These are phyloP conservation scores for Glossophaga mutica DNA, from an alignment of 2,797 vertebrate species.

Conservation along the genomic window DNA sequence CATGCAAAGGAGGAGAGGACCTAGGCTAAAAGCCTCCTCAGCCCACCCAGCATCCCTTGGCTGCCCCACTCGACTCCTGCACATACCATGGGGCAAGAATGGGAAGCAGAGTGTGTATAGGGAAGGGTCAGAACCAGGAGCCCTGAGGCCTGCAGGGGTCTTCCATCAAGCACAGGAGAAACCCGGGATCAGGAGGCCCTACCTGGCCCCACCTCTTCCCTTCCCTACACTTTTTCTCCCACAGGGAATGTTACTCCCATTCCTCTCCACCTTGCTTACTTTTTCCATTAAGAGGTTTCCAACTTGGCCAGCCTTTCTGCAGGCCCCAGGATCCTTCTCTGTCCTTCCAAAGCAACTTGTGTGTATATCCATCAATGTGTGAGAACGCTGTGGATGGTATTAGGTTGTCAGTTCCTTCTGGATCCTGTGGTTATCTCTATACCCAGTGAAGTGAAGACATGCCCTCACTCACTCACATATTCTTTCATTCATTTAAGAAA, in stretches of 20 bases:
- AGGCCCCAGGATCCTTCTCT: background rate
- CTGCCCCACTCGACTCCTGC: background rate
- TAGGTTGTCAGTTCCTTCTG: background rate
- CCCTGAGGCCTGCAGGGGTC: background rate
- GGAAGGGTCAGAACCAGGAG: background rate
- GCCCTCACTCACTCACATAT: background rate
- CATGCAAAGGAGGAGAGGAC: too few relatives aligned
- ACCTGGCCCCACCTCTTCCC: background rate
- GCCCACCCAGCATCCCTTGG: background rate
- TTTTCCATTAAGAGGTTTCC: background rate
- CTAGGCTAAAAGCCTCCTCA: background rate
- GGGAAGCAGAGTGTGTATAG: background rate
- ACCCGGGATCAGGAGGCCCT: background rate
- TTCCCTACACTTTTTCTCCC: background rate
- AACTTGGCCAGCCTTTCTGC: background rate
- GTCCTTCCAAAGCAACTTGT: background rate
- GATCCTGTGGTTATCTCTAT: background rate
- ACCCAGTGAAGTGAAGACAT: too few relatives aligned
- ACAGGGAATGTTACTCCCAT: background rate
- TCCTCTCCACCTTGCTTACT: background rate
- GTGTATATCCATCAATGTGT: fast-evolving
- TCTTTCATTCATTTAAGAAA: background rate
- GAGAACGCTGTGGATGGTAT: fast-evolving
- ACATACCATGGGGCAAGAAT: background rate
- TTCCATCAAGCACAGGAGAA: background rate